Conservation (phyloP, 92 coral and sea anemone species). For the Palythoa grandiflora region DNA sequence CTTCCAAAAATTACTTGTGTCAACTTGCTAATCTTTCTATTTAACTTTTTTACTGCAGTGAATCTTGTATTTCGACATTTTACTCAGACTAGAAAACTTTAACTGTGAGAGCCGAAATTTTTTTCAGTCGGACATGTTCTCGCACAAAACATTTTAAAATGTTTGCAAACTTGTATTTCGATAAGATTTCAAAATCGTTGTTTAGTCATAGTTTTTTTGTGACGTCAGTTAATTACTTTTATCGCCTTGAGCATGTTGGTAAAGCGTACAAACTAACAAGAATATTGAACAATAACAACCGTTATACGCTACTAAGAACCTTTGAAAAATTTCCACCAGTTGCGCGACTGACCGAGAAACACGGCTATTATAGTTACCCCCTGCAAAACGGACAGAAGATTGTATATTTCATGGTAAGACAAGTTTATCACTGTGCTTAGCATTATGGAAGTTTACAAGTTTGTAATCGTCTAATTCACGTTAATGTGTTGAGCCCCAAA, state of each 20-base stretch:
- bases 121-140: not conserved
- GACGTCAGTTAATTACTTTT: conserved; percentile 20
- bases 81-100: not conserved
- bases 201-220: not conserved
- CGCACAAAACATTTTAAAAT: not conserved
- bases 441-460: conserved; percentile 7
- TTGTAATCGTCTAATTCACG: conserved; percentile 24
- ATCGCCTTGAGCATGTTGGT: conserved; percentile 2
- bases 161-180: not conserved
- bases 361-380: not conserved
- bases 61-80: not conserved
- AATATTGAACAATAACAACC: conserved; percentile 17
- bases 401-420: not conserved
- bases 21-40: conserved; percentile 11
- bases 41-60: not conserved
- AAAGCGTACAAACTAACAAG: not conserved
- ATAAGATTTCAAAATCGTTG: not conserved
- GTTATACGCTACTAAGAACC: not conserved
- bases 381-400: no score
- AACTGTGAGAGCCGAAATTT: not conserved
- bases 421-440: not conserved
- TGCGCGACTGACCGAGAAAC: not conserved
- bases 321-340: not conserved
- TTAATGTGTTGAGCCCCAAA: not conserved
- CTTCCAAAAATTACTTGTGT: not conserved